Evolutionary conservation across 1,140 invertebrate species (phyloP), one percentile per base, ranked within the genome.

Genomic region (Trialeurodes vaporariorum): DNA sequence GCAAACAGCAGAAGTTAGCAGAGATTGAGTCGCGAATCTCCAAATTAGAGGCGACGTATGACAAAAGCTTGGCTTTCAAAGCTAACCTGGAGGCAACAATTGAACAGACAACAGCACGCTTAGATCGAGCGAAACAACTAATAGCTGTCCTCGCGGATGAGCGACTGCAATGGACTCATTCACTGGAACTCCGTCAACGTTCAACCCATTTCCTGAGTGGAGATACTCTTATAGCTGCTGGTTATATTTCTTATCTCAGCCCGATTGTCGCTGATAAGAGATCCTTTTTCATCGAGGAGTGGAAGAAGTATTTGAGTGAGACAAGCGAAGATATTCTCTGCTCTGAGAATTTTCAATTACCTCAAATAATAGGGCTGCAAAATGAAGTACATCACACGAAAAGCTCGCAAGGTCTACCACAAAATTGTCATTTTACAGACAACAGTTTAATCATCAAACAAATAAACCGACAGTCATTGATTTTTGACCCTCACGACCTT

Each of bases 401-500:
- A 74, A 83, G 86, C n/a, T n/a, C n/a, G 0, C 86, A 85, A 72
- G 91, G 91, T 1, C 76, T 94, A 25, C 92, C 92, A 0, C 83
- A 87, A 71, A 92, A 95, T 76, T 83, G 84, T 27, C 84, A 93
- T 21, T 94, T 91, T 11, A 91, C 88, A 0, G 92, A 94, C 77
- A 95, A 94, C 77, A 92, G 89, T 1, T 89, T 94, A 61, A 79
- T 94, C 34, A 91, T 92, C 0, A 94, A 89, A 0, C 82, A 86
- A 61, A 87, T 89, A 0, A 80, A 85, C 25, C 81, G 90, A 22
- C 94, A 92, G 91, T 90, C 92, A 0, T 81, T 94, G 0, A 92
- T 93, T 83, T 93, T 94, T 68, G 92, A 94, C 80, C 92, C 92
- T 0, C 92, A 94, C 76, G 91, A 94, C 77, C 91, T 89, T 85